These are phyloP conservation scores for Phymorhynchus buccinoides DNA, from an alignment of 1,140 invertebrate genomes.

Conservation along the genomic window DNA sequence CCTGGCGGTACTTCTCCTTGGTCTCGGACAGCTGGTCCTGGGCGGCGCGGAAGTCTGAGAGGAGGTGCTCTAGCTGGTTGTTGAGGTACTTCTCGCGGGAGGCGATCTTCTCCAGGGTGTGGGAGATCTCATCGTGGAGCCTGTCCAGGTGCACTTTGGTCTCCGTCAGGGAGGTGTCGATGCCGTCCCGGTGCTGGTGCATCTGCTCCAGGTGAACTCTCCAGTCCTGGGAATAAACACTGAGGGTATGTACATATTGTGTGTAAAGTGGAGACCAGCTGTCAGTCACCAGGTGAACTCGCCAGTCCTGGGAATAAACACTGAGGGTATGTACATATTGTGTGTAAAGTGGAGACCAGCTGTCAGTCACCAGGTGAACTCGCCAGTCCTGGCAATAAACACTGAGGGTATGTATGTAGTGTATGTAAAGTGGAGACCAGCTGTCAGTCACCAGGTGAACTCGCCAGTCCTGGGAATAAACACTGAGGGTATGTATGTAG, in stretches of 20 bases:
- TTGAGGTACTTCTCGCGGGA: constrained; percentile 91
- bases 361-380: constrained; percentile 85
- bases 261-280: too few relatives aligned
- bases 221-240: constrained; percentile 88
- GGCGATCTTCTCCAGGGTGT: constrained; percentile 86
- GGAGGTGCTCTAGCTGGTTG: constrained; percentile 80
- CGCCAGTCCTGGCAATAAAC: constrained; percentile 88
- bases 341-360: too few relatives aligned
- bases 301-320: constrained; percentile 87
- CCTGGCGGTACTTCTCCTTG: constrained; percentile 82
- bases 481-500: too few relatives aligned
- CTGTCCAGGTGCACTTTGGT: constrained; percentile 84
- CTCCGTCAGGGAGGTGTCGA: constrained; percentile 79
- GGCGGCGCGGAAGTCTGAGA: constrained; percentile 81
- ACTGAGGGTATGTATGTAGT: too few relatives aligned
- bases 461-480: constrained; percentile 87
- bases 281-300: constrained; percentile 87
- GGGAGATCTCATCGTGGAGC: constrained; percentile 83
- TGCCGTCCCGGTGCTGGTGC: constrained; percentile 83
- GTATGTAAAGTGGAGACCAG: too few relatives aligned
- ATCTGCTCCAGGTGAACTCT: constrained; percentile 90
- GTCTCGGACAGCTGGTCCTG: constrained; percentile 82
- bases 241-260: too few relatives aligned
- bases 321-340: too few relatives aligned
- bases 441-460: constrained; percentile 86